These are phyloP conservation scores for Cataglyphis hispanica DNA, from an alignment of 1,140 invertebrate species.

Conservation along the genomic window DNA sequence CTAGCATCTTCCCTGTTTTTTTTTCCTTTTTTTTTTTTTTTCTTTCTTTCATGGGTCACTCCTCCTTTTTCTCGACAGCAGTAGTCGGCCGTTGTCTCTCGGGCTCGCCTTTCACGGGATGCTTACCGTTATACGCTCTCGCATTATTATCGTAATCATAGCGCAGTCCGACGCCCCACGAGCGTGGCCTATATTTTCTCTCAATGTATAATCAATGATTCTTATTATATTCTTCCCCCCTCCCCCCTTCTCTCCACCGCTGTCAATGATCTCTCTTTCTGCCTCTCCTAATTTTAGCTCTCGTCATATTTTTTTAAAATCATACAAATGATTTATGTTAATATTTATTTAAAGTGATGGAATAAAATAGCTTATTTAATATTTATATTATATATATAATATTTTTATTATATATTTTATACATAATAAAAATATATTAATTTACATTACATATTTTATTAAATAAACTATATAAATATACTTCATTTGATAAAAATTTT, in stretches of 20 bases:
- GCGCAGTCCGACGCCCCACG: constrained; percentile 35
- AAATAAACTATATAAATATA: too few relatives aligned
- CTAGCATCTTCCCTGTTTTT: constrained; percentile 6
- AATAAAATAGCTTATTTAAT: neutral
- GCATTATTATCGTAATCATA: constrained; percentile 74
- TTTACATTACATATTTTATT: too few relatives aligned
- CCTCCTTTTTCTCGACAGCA: constrained; percentile 14
- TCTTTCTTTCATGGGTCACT: neutral
- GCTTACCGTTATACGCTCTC: constrained; percentile 70
- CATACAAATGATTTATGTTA: constrained; percentile 6
- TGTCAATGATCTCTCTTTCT: constrained; percentile 19
- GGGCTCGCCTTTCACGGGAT: constrained; percentile 66
- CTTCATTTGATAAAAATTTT: neutral
- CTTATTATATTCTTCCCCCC: constrained; percentile 35
- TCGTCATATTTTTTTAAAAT: neutral
- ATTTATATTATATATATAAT: too few relatives aligned
- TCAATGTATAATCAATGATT: constrained; percentile 67
- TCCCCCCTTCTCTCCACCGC: neutral
- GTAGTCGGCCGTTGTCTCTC: constrained; percentile 48
- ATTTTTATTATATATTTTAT: too few relatives aligned
- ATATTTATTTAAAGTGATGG: constrained; percentile 4
- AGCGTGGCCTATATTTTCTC: constrained; percentile 62
- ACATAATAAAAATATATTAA: too few relatives aligned
- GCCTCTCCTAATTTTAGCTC: constrained; percentile 16
- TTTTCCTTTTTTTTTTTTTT: neutral